Percentiles rank a stretch among this genome's conserved stretches.
These are phyloP conservation scores for Aromia moschata DNA, from an alignment of 2,888 invertebrate genomes.

Conservation along the genomic window DNA sequence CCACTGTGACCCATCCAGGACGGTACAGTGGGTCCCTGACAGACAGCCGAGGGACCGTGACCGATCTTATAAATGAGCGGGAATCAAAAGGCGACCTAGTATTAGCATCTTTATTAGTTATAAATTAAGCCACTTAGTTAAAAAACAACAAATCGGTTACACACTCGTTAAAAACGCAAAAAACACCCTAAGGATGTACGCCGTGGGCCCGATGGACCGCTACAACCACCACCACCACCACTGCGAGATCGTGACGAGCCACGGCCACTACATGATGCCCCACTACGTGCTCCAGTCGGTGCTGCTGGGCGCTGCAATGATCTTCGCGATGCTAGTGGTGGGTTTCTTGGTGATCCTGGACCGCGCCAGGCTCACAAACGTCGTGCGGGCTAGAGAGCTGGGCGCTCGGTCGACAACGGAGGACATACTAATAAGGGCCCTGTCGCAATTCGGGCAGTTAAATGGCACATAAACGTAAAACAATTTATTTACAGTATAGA, in stretches of 20 bases:
- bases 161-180: too few species aligned
- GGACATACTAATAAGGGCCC: conserved; percentile 28
- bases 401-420: conserved; percentile 18
- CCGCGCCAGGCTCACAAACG: conserved; percentile 46
- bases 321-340: conserved; percentile 48
- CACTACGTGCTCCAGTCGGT: conserved; percentile 43
- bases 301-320: conserved; percentile 45
- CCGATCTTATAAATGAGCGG: conserved; percentile 25
- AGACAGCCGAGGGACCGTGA: conserved; percentile 17
- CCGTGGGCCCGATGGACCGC: conserved; percentile 5
- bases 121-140: conserved; percentile 8
- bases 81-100: conserved; percentile 1
- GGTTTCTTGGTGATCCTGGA: conserved; percentile 49
- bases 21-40: conserved; percentile 21
- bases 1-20: conserved; percentile 9
- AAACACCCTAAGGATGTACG: not conserved
- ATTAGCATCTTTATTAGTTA: conserved; percentile 1
- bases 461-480: conserved; percentile 22
- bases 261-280: conserved; percentile 41
- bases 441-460: conserved; percentile 30
- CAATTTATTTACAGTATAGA: conserved; percentile 33
- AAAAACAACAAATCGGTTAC: conserved; percentile 4
- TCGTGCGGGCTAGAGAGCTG: conserved; percentile 45
- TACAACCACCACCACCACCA: conserved; percentile 32
- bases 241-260: conserved; percentile 42